Base-by-base conservation (phyloP, 2,797 vertebrate species). In the Melanotaenia parkinsoni region DNA sequence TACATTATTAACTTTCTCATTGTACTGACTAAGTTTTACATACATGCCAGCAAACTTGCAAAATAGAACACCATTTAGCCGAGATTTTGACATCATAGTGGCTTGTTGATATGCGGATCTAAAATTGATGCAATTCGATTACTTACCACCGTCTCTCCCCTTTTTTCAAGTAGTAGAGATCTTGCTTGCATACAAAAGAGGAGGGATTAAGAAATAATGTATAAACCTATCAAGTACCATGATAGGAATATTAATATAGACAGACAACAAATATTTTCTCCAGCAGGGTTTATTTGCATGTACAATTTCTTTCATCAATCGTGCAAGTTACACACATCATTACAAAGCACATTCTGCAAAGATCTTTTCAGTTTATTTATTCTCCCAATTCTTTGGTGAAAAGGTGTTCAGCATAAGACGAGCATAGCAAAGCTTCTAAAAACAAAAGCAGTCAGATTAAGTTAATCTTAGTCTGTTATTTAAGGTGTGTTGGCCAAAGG, bases 261-360 rank as follows among this genome's bases (percentile, higher is more conserved):
- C 63, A 79, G 65, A 83, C 38, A 75, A 74, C 43, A 72, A 51
- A 63, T 57, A 58, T 81, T 82, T 81, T 72, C 72, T 90, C 60
- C 77, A 86, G 57, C 86, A 72, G n/a, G 54, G 35, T 94, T 95
- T 94, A 94, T 94, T 94, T 81, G 85, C 79, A 80, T 71, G 70
- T 78, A 84, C 75, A 79, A 88, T 61, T 83, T 81, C 67, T 80
- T 89, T 82, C 85, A 71, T 88, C 75, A 84, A 28, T 83, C 43
- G 62, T 86, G 82, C 70, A 83, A 90, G 82, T 80, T 81, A 83
- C 85, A 89, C 77, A 85, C 58, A 84, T 80, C 77, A 77, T 79
- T 75, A 68, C 77, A 54, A 88, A 89, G 87, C 86, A 86, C 83
- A 78, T 80, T 86, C 77, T 80, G 77, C 74, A 69, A 63, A 71